Percentiles rank a stretch among this genome's conserved stretches.
Conservation (phyloP, 2,797 vertebrate species). For the Anas bernieri region DNA sequence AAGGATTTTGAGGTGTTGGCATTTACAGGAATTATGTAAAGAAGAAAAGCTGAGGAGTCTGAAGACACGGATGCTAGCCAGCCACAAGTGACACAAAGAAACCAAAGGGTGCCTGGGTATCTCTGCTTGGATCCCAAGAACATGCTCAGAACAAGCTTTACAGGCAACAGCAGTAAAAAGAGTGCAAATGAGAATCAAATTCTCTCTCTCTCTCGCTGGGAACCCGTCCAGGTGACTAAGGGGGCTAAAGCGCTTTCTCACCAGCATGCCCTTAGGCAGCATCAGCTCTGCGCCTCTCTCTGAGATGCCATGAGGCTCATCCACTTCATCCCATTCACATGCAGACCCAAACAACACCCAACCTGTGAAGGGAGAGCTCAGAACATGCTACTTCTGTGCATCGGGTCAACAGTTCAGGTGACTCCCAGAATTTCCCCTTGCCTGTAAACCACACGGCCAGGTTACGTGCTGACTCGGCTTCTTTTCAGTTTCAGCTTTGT, state of each 20-base stretch:
- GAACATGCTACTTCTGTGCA: neutral
- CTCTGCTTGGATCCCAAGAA: neutral
- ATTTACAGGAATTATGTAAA: neutral
- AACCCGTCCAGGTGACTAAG: neutral
- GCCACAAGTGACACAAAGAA: neutral
- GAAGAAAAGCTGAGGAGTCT: neutral
- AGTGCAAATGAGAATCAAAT: neutral
- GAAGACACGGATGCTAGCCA: neutral
- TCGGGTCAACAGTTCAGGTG: neutral
- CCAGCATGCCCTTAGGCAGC: rapidly evolving
- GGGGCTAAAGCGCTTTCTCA: neutral
- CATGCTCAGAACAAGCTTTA: neutral
- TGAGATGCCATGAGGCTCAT: neutral
- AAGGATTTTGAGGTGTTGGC: neutral
- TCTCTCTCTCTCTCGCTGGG: neutral
- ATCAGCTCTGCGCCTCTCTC: neutral
- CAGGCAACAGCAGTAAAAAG: neutral
- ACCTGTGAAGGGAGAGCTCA: neutral
- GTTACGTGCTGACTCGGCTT: neutral
- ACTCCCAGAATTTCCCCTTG: neutral
- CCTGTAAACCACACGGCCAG: neutral
- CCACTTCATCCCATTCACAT: neutral
- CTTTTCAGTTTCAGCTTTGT: neutral
- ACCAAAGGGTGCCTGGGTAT: rapidly evolving
- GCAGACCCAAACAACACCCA: neutral